phyloP scores from a whole-genome alignment of 1,140 invertebrate genomes.

The Ceratitis capitata region DNA sequence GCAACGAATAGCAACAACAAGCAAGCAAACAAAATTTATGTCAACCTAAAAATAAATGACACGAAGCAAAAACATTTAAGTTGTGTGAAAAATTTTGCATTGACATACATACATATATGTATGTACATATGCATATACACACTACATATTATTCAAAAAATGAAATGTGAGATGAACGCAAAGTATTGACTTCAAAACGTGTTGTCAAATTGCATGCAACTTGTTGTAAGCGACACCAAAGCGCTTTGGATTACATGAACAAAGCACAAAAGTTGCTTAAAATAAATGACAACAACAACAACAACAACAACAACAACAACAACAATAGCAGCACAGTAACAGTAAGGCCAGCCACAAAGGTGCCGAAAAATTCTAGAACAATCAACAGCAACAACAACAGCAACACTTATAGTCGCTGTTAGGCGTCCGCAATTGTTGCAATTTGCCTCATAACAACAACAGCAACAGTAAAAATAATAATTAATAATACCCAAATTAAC shows the following conservation, averaged over 20 bases:
- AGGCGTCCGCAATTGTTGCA: conserved; percentile 4
- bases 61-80: neutral
- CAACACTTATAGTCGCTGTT: neutral
- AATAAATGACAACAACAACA: neutral
- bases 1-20: neutral
- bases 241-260: conserved; percentile 1
- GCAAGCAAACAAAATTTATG: neutral
- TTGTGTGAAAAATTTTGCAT: conserved; percentile 18
- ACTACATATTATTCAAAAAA: too few relatives aligned
- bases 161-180: neutral
- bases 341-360: conserved; percentile 31
- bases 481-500: neutral
- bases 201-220: conserved; percentile 36
- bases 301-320: neutral
- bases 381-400: neutral
- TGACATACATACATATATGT: neutral
- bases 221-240: conserved; percentile 21
- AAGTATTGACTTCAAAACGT: conserved; percentile 16
- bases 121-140: neutral
- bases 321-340: neutral
- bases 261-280: conserved; percentile 13
- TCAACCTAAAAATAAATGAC: too few relatives aligned
- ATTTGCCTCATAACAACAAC: conserved; percentile 5
- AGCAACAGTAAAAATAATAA: neutral
- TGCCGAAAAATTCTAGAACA: conserved; percentile 14